A percentile compares a stretch with the other conserved stretches of the same genome.
Evolutionary conservation across 2,888 invertebrate species (phyloP).

Genomic region (Panzeria rudis): DNA sequence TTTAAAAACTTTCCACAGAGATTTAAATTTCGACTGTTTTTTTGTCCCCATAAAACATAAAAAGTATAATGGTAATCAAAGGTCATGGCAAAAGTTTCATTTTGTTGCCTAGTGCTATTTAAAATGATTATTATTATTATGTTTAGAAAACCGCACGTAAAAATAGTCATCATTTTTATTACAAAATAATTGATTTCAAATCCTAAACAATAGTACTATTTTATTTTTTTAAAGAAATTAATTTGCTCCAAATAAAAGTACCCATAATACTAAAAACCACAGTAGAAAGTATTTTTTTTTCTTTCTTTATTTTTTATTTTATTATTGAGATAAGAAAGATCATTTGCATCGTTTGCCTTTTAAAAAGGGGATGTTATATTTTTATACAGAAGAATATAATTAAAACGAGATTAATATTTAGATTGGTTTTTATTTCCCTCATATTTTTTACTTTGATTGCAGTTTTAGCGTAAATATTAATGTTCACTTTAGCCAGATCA

Average conservation of each 20-base stretch:
- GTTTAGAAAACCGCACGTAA: neutral
- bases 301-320: no score
- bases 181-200: neutral
- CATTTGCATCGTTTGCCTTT: neutral
- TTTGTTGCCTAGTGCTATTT: no score
- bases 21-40: no score
- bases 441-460: neutral
- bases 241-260: neutral
- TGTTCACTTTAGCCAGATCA: no score
- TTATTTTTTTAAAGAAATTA: neutral
- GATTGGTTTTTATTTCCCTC: neutral
- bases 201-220: neutral
- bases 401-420: neutral
- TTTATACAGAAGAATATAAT: neutral
- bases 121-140: neutral
- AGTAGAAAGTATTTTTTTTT: neutral
- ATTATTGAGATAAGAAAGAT: conserved; percentile 17
- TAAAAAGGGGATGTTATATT: conserved; percentile 3
- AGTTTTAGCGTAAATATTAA: neutral
- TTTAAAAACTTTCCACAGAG: no score
- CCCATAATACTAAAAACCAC: conserved; percentile 8
- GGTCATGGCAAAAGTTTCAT: no score
- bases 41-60: no score
- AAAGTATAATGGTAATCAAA: no score
- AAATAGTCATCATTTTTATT: neutral